Base-by-base conservation (phyloP, 2,888 invertebrate genomes). In the Xestia sexstrigata region DNA sequence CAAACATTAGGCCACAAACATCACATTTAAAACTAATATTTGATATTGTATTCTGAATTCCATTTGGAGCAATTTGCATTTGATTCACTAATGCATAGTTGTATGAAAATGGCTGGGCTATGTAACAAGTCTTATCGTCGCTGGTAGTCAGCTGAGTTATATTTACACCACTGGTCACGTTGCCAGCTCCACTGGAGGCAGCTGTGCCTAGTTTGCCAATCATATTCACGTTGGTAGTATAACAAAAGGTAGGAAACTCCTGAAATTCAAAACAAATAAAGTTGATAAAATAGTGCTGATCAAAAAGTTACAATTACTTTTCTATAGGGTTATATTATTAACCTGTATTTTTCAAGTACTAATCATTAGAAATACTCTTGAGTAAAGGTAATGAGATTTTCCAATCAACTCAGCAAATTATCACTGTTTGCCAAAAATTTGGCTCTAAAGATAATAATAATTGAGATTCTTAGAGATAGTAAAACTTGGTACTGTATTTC, bases 1-100 rank as follows among this genome's bases (percentile, higher is more conserved):
- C 98, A 93, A 98, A 99, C 97, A 98, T 98, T 81, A 98, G 96
- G 66, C 98, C 98, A 91, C 98, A 98, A 15, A 98, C 98, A 94
- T 99, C 98, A 94, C 98, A 98, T 95, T 98, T 99, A 93, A 98
- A 98, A 88, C 98, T 98, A 45, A 98, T 98, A 91, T 98, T 98
- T 26, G 98, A 98, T 91, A 98, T 98, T 76, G 98, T 97, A 90
- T 98, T 98, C 92, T 98, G 97, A 74, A 97, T 93, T 80, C 97
- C 97, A 91, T 97, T 97, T 74, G 97, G 97, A 39, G 98, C 98
- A 79, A 98, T 97, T 89, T 98, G 98, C 98, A 98, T 98, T 93
- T 98, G 98, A 94, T 98, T 98, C 70, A 98, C 97, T 87, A 98
- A 96, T 6, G 98, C 98, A 96, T 98, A 98, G 92, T 98, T 98